Conservation (phyloP, 1,140 invertebrate species). For the Metaphire vulgaris region DNA sequence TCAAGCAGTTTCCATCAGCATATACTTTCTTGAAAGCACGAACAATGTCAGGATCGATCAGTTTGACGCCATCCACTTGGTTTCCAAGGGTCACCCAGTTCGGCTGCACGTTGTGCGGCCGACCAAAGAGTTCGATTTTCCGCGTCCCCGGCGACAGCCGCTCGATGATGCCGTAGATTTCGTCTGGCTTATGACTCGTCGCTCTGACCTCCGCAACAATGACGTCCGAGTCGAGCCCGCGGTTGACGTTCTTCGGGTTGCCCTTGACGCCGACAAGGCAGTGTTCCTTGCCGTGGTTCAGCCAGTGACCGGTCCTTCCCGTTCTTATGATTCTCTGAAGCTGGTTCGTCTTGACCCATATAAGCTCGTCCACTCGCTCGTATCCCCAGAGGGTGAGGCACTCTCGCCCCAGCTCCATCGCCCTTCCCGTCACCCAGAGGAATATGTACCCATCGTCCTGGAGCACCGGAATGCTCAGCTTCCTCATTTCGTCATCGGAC, state of each 20-base stretch:
- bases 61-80: conserved; percentile 85
- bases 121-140: conserved; percentile 94
- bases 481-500: conserved; percentile 97
- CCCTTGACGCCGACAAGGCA: conserved; percentile 96
- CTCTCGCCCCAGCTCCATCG: conserved; percentile 82
- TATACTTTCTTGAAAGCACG: conserved; percentile 81
- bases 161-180: conserved; percentile 79
- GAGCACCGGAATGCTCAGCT: conserved; percentile 77
- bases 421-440: conserved; percentile 92
- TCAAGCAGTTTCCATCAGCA: conserved; percentile 85
- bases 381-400: conserved; percentile 59
- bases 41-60: conserved; percentile 86
- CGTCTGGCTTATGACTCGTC: conserved; percentile 95
- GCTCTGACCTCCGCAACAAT: conserved; percentile 95
- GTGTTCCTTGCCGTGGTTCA: conserved; percentile 98
- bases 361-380: conserved; percentile 90
- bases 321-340: conserved; percentile 93
- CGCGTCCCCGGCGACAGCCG: conserved; percentile 70
- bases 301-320: conserved; percentile 92
- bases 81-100: conserved; percentile 97
- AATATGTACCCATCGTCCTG: conserved; percentile 95
- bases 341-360: conserved; percentile 99
- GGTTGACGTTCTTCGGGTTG: conserved; percentile 79
- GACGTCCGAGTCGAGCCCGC: conserved; percentile 92
- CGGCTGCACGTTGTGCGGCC: conserved; percentile 94